Base-by-base conservation (phyloP, 2,888 invertebrate species). In the Abrostola tripartita region DNA sequence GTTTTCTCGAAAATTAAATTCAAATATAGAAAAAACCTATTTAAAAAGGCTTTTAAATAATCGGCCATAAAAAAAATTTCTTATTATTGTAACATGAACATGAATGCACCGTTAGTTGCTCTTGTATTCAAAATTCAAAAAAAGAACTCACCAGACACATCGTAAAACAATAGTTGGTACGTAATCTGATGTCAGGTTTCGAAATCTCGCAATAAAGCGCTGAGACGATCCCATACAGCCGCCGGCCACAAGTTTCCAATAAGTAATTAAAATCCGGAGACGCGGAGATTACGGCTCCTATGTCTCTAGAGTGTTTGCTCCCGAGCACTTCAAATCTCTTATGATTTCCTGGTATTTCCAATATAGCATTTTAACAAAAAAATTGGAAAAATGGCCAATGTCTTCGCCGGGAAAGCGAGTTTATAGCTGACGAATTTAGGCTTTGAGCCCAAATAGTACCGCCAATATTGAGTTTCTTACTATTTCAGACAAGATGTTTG, bases 261-360 rank as follows among this genome's bases (percentile, higher is more conserved):
- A 93, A 93, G 94, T 93, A 93, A 94, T 94, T 94, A 94, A 94
- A 94, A 94, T 91, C 93, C 85, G 85, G 86, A 91, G 92, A 91
- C 89, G 87, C 87, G 85, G 87, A 91, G 90, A 92, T 93, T 92
- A 93, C 91, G 84, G 79, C 84, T 85, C 76, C 87, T 87, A 84
- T 86, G 85, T 88, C 92, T 92, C 89, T 86, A 85, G 84, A 84
- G 86, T 93, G 88, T 93, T 94, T 93, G 88, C 88, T 85, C 83
- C 78, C 81, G 82, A 85, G 84, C 86, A 88, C 88, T 89, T 85
- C 85, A 87, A 85, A 86, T 86, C 79, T 82, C 79, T 87, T 83
- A 86, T 88, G 87, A 85, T 87, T 88, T 89, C 91, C 91, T 92
- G 89, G 86, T 88, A 86, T 77, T 76, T 76, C 79, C 71, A 78